phyloP scores from a whole-genome alignment of 2,113 vertebrate species.

The Nibea albiflora region DNA sequence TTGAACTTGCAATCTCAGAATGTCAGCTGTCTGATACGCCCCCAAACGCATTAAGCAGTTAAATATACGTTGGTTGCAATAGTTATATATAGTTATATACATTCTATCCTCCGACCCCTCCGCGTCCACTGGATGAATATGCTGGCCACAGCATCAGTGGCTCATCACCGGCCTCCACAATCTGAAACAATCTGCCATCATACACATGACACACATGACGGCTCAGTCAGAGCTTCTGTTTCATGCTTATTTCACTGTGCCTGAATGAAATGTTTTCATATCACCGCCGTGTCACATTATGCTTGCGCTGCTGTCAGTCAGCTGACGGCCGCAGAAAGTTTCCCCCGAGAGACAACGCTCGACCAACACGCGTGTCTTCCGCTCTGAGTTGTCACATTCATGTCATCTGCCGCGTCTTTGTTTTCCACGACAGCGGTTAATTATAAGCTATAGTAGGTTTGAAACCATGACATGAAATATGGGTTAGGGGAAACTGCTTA shows the following conservation, averaged over 20 bases:
- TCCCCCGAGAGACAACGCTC: neutral
- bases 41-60: neutral
- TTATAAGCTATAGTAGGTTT: conserved; percentile 1
- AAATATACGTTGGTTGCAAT: neutral
- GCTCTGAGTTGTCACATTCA: neutral
- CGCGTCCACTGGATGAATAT: neutral
- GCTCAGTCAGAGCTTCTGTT: neutral
- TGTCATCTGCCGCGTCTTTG: neutral
- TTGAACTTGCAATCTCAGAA: neutral
- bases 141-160: neutral
- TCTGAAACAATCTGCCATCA: neutral
- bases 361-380: neutral
- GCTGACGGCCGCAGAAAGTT: neutral
- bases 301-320: neutral
- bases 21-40: neutral
- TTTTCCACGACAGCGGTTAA: conserved; percentile 17
- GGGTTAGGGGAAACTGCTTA: neutral
- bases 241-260: neutral
- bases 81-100: too few relatives aligned
- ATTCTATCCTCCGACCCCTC: neutral
- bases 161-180: neutral
- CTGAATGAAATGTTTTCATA: neutral
- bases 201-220: neutral
- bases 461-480: conserved; percentile 16
- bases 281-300: neutral